Percentiles rank a stretch among this genome's conserved stretches.
phyloP scores from a whole-genome alignment of 2,797 vertebrate species.

The Momotus momota region DNA sequence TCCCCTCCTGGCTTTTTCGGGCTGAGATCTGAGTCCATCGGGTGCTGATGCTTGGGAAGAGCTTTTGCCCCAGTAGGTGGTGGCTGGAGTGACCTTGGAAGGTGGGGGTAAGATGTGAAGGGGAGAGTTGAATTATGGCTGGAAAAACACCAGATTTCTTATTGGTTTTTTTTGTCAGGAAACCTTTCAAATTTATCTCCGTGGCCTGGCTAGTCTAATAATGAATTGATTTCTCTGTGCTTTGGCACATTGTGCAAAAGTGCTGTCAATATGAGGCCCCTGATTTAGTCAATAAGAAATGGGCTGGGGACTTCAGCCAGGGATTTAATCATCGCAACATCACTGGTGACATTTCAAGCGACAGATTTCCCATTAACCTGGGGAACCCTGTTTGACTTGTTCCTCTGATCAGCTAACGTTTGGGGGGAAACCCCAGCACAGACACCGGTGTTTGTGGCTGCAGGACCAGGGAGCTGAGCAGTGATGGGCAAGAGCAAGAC shows the following conservation, averaged over 20 bases:
- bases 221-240: constrained; percentile 11
- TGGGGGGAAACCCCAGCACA: neutral
- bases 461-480: neutral
- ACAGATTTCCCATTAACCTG: constrained; percentile 41
- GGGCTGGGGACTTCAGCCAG: neutral
- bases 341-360: neutral
- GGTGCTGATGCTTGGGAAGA: neutral
- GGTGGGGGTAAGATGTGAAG: neutral
- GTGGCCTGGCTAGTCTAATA: neutral
- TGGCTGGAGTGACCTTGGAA: neutral
- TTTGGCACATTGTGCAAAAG: neutral
- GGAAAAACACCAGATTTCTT: neutral
- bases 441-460: neutral
- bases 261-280: neutral
- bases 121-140: neutral
- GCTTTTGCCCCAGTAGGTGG: accelerated
- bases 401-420: neutral
- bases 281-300: constrained; percentile 27
- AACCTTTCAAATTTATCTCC: neutral
- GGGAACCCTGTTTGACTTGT: neutral
- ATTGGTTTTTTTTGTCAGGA: neutral
- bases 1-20: neutral
- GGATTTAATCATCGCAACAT: neutral
- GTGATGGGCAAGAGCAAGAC: neutral
- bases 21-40: neutral